These are phyloP conservation scores for Pseudachorutes palmiensis DNA, from an alignment of 1,140 invertebrate genomes.

Conservation along the genomic window DNA sequence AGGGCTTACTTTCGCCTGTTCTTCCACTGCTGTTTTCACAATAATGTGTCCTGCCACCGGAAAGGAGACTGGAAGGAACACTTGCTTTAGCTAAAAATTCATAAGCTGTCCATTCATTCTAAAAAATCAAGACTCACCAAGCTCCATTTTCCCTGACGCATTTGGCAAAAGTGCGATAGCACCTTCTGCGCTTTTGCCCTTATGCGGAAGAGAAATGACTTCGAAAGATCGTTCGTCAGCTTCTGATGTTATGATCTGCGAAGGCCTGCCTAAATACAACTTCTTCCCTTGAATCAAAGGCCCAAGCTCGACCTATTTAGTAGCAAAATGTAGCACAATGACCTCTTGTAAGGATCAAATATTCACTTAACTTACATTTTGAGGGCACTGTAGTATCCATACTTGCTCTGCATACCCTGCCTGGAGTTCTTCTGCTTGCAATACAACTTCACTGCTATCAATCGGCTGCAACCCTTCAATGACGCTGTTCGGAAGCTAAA, in stretches of 20 bases:
- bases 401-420: conserved; percentile 19
- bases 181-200: not conserved
- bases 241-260: not conserved
- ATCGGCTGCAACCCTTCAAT: conserved; percentile 5
- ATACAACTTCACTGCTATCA: not conserved
- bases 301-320: conserved; percentile 16
- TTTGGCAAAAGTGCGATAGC: conserved; percentile 3
- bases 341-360: not conserved
- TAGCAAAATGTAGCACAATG: not conserved
- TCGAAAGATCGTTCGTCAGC: conserved; percentile 3
- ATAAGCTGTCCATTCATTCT: not conserved
- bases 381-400: conserved; percentile 33
- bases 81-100: not conserved
- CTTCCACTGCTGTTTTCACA: conserved; percentile 18
- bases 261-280: conserved; percentile 3
- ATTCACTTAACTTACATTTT: conserved; percentile 22
- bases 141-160: conserved; percentile 8
- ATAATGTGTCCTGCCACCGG: conserved; percentile 25
- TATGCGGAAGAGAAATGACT: not conserved
- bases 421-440: conserved; percentile 23
- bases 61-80: conserved; percentile 22
- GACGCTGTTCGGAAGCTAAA: conserved; percentile 19
- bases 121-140: conserved; percentile 11
- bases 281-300: conserved; percentile 25
- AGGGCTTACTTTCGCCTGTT: conserved; percentile 10